phyloP scores from a whole-genome alignment of 64 coral and sea anemone genomes.

The Montipora cactus region DNA sequence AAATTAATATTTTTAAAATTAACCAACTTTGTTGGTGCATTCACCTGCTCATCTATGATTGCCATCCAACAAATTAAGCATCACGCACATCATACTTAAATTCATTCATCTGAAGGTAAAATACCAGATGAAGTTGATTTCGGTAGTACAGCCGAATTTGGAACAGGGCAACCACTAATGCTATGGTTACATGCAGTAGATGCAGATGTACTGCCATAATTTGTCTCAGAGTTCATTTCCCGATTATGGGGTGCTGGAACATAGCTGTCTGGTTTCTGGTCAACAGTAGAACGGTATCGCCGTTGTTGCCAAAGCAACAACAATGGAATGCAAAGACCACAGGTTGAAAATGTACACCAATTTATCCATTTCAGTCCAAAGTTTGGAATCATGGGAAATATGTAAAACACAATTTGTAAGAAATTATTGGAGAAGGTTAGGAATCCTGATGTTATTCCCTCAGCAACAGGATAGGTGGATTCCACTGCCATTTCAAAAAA shows the following conservation, averaged over 20 bases:
- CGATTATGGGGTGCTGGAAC: slow-evolving; percentile 50
- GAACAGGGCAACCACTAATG: not conserved
- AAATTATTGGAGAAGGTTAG: slow-evolving; percentile 95
- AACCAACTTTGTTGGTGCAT: too few relatives aligned
- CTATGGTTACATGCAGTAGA: not conserved
- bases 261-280: slow-evolving; percentile 60
- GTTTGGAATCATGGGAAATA: slow-evolving; percentile 91
- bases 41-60: too few relatives aligned
- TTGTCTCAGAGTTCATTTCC: slow-evolving; percentile 17
- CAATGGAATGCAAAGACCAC: slow-evolving; percentile 73
- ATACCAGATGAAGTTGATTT: too few relatives aligned
- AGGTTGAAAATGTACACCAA: slow-evolving; percentile 87
- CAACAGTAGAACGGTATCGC: slow-evolving; percentile 86
- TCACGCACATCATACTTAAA: not conserved
- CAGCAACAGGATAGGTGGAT: slow-evolving; percentile 94
- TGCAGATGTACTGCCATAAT: slow-evolving; percentile 10
- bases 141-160: not conserved
- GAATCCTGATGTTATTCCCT: slow-evolving; percentile 91
- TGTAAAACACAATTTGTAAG: slow-evolving; percentile 90
- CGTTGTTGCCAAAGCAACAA: slow-evolving; percentile 77
- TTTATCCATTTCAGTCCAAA: slow-evolving; percentile 98
- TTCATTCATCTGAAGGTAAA: not conserved
- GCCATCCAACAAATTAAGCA: too few relatives aligned
- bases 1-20: too few relatives aligned
- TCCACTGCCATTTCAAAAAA: slow-evolving; percentile 97